A percentile compares a stretch with the other conserved stretches of the same genome.
Conservation (phyloP, 2,113 vertebrate species). For the Ceratotherium simum region DNA sequence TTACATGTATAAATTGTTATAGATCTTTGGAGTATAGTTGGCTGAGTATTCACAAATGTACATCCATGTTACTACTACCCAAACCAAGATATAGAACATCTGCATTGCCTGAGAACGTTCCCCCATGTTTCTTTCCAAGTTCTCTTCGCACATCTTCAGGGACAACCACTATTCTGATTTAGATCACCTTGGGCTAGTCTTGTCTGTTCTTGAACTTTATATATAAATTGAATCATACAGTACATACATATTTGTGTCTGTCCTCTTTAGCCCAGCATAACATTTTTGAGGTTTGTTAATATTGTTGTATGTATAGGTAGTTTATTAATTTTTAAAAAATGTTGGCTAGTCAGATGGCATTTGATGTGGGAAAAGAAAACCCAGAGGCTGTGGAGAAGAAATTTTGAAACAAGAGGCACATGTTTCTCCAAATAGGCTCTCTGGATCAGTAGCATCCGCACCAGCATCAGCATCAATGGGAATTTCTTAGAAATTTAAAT, state of each 20-base stretch:
- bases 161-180: not conserved
- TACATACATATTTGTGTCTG: not conserved
- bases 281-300: not conserved
- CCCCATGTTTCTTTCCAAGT: not conserved
- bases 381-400: not conserved
- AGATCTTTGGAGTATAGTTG: not conserved
- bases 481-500: not conserved
- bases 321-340: not conserved
- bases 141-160: not conserved
- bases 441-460: not conserved
- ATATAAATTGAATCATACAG: not conserved
- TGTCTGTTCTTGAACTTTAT: not conserved
- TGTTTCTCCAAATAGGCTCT: not conserved
- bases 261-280: not conserved
- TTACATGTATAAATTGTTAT: not conserved
- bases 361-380: not conserved
- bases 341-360: not conserved
- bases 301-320: not conserved
- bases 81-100: not conserved
- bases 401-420: not conserved
- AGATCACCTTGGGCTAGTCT: not conserved
- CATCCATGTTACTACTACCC: not conserved
- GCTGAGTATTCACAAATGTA: not conserved
- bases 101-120: not conserved
- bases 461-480: not conserved